These are phyloP conservation scores for Chiridota heheva DNA, from an alignment of 35 echinoderm and acorn worm genomes.

Conservation along the genomic window DNA sequence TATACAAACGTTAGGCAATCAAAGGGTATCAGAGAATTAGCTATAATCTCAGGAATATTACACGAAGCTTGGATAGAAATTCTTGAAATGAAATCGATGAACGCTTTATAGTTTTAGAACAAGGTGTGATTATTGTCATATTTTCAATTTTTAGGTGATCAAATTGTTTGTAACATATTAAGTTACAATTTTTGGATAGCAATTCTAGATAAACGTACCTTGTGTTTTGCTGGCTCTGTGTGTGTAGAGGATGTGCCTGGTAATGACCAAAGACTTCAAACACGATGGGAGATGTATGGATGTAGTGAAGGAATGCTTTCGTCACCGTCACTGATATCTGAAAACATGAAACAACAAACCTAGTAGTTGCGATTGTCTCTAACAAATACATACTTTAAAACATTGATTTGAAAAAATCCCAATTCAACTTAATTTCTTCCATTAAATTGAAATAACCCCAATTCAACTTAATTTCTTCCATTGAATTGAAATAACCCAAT, in stretches of 20 bases:
- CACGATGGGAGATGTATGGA: slow-evolving; percentile 86
- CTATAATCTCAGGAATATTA: too few relatives aligned
- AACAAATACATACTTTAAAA: too few relatives aligned
- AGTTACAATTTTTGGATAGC: neutral
- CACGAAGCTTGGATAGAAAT: too few relatives aligned
- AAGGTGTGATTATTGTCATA: neutral
- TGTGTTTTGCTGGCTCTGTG: slow-evolving; percentile 87
- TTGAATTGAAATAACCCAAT: too few relatives aligned
- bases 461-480: too few relatives aligned
- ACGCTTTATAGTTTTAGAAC: too few relatives aligned
- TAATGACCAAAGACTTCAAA: slow-evolving; percentile 99
- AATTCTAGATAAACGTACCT: slow-evolving; percentile 33
- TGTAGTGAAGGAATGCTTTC: slow-evolving; percentile 92
- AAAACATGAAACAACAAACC: neutral
- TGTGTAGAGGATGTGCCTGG: slow-evolving; percentile 95
- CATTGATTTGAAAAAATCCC: neutral
- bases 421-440: neutral
- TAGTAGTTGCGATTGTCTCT: too few relatives aligned
- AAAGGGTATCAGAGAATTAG: too few relatives aligned
- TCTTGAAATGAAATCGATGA: too few relatives aligned
- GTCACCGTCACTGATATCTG: slow-evolving; percentile 95
- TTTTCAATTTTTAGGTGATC: neutral
- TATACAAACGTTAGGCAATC: too few relatives aligned
- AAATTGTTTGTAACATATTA: neutral
- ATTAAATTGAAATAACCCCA: too few relatives aligned